Evolutionary conservation across 2,113 vertebrate genomes (phyloP).

Genomic region (Melozone crissalis): DNA sequence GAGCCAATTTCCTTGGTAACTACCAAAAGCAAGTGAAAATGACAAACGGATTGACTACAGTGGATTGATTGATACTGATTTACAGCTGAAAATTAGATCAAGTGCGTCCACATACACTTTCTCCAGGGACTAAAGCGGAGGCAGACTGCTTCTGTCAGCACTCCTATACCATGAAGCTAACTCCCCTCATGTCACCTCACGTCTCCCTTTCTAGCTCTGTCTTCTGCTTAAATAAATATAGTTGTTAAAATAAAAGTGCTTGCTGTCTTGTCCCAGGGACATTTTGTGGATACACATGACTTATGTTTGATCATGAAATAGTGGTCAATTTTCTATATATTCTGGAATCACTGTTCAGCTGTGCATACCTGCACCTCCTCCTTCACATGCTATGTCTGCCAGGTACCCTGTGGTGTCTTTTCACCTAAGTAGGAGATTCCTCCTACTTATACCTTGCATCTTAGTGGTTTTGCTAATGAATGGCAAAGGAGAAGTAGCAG

Average conservation of each 20-base stretch:
- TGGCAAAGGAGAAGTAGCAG: not conserved
- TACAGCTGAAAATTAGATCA: conserved; percentile 36
- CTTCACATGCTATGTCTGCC: not conserved
- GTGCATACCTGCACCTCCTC: not conserved
- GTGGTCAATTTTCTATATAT: not conserved
- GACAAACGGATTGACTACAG: not conserved
- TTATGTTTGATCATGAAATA: not conserved
- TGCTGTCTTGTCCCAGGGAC: not conserved
- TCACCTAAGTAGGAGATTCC: not conserved
- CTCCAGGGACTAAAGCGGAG: not conserved
- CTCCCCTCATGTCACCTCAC: not conserved
- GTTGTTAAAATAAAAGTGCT: not conserved
- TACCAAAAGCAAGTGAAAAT: conserved; percentile 31
- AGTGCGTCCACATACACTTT: not conserved
- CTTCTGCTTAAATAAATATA: not conserved
- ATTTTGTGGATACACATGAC: not conserved
- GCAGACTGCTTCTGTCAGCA: conserved; percentile 5
- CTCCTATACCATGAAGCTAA: not conserved
- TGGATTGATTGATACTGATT: conserved; percentile 38
- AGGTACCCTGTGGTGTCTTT: not conserved
- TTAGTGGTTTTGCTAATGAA: not conserved
- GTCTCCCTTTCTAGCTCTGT: not conserved
- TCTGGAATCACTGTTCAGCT: not conserved
- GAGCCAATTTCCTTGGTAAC: conserved; percentile 30
- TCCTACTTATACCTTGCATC: not conserved